phyloP scores from a whole-genome alignment of 2,113 vertebrate genomes.

The Pagrus major region DNA sequence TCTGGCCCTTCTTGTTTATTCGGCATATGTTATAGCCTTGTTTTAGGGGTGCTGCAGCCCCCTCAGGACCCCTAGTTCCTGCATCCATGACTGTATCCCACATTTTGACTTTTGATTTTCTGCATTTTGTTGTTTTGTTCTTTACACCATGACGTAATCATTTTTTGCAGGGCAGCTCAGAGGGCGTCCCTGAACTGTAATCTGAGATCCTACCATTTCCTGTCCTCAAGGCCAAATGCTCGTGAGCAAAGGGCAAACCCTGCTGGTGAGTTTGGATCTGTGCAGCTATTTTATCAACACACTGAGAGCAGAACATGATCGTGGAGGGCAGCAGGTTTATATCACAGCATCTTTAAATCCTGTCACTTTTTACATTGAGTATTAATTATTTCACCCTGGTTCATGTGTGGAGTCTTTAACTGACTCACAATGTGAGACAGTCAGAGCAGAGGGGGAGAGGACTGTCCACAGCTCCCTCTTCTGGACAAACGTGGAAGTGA shows the following conservation, averaged over 20 bases:
- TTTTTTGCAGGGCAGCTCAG: slow-evolving; percentile 3
- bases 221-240: slow-evolving; percentile 15
- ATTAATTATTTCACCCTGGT: background rate
- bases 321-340: background rate
- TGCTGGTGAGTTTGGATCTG: slow-evolving; percentile 18
- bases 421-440: background rate
- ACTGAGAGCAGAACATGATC: background rate
- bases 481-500: slow-evolving; percentile 33
- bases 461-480: slow-evolving; percentile 46
- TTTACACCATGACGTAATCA: slow-evolving; percentile 16
- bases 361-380: background rate
- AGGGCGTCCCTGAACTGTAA: slow-evolving; percentile 32
- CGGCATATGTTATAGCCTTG: too few relatives aligned
- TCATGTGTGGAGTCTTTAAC: too few relatives aligned
- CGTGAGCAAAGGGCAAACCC: slow-evolving; percentile 15
- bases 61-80: too few relatives aligned
- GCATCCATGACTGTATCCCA: background rate
- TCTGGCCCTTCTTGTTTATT: too few relatives aligned
- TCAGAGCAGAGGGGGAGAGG: background rate
- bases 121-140: too few relatives aligned
- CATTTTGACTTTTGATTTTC: background rate
- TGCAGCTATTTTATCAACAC: background rate
- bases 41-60: too few relatives aligned
- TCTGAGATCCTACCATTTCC: slow-evolving; percentile 35
- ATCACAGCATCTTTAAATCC: background rate